phyloP scores from a whole-genome alignment of 1,140 invertebrate genomes.

The Leptinotarsa texana region DNA sequence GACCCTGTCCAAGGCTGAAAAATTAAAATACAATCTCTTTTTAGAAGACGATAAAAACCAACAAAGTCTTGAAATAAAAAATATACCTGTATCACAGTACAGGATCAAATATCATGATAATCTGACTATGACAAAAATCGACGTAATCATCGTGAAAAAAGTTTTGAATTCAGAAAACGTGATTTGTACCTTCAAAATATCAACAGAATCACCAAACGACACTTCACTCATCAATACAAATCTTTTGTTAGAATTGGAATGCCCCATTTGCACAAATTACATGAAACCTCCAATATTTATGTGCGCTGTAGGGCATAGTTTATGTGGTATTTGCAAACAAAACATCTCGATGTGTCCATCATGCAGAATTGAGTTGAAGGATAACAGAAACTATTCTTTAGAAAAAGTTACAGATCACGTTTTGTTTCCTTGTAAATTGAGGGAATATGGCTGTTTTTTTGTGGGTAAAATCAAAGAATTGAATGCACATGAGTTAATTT shows the following conservation, averaged over 20 bases:
- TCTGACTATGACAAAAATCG: background rate
- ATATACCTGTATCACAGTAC: background rate
- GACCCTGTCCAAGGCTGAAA: background rate
- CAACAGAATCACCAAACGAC: background rate
- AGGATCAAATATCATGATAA: background rate
- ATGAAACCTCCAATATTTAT: conserved; percentile 38
- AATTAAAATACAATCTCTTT: background rate
- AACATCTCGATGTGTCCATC: conserved; percentile 32
- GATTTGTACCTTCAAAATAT: background rate
- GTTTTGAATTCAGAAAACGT: background rate
- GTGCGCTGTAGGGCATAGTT: conserved; percentile 40
- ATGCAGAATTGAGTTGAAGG: conserved; percentile 33
- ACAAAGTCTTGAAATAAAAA: background rate
- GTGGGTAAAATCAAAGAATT: background rate
- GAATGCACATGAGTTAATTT: background rate
- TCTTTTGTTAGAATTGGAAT: conserved; percentile 39
- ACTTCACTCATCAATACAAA: conserved; percentile 1
- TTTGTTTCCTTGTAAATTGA: conserved; percentile 36
- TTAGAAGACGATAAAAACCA: background rate
- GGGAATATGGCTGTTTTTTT: conserved; percentile 23
- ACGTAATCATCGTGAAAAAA: background rate
- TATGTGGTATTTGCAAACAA: conserved; percentile 36
- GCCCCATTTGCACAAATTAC: conserved; percentile 40
- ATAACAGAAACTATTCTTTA: conserved; percentile 32
- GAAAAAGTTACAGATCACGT: conserved; percentile 36